Percentiles rank a stretch among this genome's conserved stretches.
Evolutionary conservation across 2,888 invertebrate genomes (phyloP).

Genomic region (Andrena camellia): DNA sequence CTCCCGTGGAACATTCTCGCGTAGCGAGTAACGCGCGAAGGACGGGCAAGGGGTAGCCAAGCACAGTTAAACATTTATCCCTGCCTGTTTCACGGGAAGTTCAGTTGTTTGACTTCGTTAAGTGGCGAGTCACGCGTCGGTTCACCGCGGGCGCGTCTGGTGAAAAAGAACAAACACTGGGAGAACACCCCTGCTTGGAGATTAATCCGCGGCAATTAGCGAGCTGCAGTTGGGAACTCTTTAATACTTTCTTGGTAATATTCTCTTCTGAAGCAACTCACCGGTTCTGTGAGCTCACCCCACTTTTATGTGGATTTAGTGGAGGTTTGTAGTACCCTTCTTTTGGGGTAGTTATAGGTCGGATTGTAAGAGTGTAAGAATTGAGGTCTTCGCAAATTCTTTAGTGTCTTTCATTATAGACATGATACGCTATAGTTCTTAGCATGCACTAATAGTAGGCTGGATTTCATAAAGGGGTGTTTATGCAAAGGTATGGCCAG

Average conservation of each 20-base stretch:
- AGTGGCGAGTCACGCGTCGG: conserved; percentile 39
- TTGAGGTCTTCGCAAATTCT: too few relatives aligned
- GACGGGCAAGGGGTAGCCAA: background rate
- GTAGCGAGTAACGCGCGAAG: background rate
- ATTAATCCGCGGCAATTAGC: conserved; percentile 24
- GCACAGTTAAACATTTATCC: conserved; percentile 32
- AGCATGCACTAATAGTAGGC: too few relatives aligned
- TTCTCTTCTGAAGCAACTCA: background rate
- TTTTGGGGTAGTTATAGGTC: too few relatives aligned
- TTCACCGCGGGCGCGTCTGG: background rate
- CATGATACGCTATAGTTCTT: too few relatives aligned
- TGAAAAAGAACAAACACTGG: conserved; percentile 16
- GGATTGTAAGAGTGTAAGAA: too few relatives aligned
- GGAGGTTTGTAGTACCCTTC: too few relatives aligned
- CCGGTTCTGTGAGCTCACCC: background rate
- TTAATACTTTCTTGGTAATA: background rate
- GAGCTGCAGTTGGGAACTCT: background rate
- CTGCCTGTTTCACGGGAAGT: conserved; percentile 20
- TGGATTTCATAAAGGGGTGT: too few relatives aligned
- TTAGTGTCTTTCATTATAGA: too few relatives aligned
- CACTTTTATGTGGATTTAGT: too few relatives aligned
- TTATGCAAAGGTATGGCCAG: too few relatives aligned
- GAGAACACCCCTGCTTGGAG: background rate
- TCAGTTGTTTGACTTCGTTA: conserved; percentile 43
- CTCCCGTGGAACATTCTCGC: background rate